These are phyloP conservation scores for Bombus terrestris DNA, from an alignment of 1,140 invertebrate species.

Conservation along the genomic window DNA sequence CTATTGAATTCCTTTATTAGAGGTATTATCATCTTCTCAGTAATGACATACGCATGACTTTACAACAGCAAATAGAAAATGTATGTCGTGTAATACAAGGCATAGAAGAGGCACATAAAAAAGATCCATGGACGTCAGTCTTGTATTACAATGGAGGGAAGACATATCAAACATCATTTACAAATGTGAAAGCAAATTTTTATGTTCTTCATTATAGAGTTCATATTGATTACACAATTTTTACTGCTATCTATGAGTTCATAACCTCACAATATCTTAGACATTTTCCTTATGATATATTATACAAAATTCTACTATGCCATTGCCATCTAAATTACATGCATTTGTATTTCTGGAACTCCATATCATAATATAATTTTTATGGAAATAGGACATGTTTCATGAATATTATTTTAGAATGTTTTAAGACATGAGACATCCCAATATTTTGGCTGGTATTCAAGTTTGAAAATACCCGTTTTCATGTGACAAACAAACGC, in stretches of 20 bases:
- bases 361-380: background rate
- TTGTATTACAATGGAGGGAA: background rate
- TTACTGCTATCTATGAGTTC: background rate
- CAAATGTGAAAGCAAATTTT: background rate
- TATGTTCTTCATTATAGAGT: background rate
- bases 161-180: background rate
- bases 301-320: background rate
- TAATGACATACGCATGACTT: background rate
- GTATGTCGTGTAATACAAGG: no score
- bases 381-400: background rate
- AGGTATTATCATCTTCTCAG: background rate
- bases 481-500: background rate
- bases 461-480: slow-evolving; percentile 7
- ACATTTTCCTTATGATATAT: background rate
- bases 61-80: background rate
- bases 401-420: slow-evolving; percentile 2
- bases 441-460: background rate
- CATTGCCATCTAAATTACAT: background rate
- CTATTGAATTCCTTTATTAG: background rate
- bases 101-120: background rate
- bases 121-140: background rate
- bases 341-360: background rate
- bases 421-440: background rate
- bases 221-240: background rate
- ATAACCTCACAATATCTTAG: background rate